Evolutionary conservation across 2,888 invertebrate species (phyloP).

Genomic region (Bellardia pandia): DNA sequence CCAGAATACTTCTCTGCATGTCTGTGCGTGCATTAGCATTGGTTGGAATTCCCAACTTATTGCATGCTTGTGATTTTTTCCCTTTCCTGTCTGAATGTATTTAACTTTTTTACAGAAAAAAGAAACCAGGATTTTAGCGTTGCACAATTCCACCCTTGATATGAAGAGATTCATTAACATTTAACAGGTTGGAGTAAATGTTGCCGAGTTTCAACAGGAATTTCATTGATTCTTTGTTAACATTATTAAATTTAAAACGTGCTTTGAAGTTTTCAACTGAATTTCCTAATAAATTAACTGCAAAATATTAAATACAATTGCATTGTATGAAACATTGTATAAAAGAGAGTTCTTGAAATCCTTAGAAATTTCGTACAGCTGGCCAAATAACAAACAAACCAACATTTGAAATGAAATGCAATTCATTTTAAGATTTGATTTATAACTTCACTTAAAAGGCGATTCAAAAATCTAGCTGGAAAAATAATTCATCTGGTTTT

Average conservation of each 20-base stretch:
- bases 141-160: neutral
- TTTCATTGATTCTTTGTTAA: slow-evolving; percentile 43
- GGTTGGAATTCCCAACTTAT: slow-evolving; percentile 30
- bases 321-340: neutral
- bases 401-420: slow-evolving; percentile 22
- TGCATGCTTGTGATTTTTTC: slow-evolving; percentile 39
- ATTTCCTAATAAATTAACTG: neutral
- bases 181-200: slow-evolving; percentile 56
- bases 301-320: neutral
- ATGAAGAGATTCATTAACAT: neutral
- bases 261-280: slow-evolving; percentile 24
- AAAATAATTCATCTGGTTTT: slow-evolving; percentile 63
- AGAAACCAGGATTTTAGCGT: neutral
- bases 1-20: slow-evolving; percentile 28
- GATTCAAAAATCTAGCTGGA: slow-evolving; percentile 63
- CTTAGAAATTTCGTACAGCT: slow-evolving; percentile 31
- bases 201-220: slow-evolving; percentile 37
- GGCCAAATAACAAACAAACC: slow-evolving; percentile 21
- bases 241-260: slow-evolving; percentile 61
- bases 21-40: neutral
- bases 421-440: slow-evolving; percentile 66
- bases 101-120: neutral
- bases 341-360: neutral
- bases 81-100: slow-evolving; percentile 24
- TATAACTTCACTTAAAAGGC: slow-evolving; percentile 75